phyloP scores from a whole-genome alignment of 1,140 invertebrate genomes.

The Zophobas atratus region DNA sequence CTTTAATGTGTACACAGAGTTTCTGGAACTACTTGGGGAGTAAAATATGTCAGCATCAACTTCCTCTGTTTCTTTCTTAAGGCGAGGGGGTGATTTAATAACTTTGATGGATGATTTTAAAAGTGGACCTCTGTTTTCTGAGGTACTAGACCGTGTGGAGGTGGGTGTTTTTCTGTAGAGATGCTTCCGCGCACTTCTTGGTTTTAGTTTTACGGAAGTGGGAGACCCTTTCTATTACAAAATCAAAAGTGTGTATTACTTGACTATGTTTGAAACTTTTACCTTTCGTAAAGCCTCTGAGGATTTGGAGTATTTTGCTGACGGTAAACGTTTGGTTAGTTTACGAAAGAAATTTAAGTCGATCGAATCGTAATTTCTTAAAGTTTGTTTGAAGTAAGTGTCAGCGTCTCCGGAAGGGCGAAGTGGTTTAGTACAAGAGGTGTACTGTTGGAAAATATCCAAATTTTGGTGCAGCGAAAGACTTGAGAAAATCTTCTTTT shows the following conservation, averaged over 20 bases:
- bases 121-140: constrained; percentile 29
- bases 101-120: constrained; percentile 16
- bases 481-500: constrained; percentile 54
- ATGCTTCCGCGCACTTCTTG: neutral
- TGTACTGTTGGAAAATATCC: constrained; percentile 53
- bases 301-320: constrained; percentile 32
- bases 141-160: neutral
- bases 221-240: constrained; percentile 71
- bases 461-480: constrained; percentile 55
- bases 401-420: constrained; percentile 53
- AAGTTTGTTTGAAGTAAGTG: constrained; percentile 52
- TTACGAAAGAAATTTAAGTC: constrained; percentile 22
- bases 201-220: constrained; percentile 50
- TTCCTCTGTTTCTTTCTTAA: constrained; percentile 17
- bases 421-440: constrained; percentile 49
- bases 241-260: constrained; percentile 55
- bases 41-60: constrained; percentile 22
- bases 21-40: constrained; percentile 10
- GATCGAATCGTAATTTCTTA: constrained; percentile 55
- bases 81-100: neutral
- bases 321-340: neutral
- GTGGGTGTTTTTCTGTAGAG: neutral
- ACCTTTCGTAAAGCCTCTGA: constrained; percentile 36
- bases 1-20: neutral
- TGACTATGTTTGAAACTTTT: constrained; percentile 7